Evolutionary conservation across 2,797 vertebrate species (phyloP).

Genomic region (Miichthys miiuy): DNA sequence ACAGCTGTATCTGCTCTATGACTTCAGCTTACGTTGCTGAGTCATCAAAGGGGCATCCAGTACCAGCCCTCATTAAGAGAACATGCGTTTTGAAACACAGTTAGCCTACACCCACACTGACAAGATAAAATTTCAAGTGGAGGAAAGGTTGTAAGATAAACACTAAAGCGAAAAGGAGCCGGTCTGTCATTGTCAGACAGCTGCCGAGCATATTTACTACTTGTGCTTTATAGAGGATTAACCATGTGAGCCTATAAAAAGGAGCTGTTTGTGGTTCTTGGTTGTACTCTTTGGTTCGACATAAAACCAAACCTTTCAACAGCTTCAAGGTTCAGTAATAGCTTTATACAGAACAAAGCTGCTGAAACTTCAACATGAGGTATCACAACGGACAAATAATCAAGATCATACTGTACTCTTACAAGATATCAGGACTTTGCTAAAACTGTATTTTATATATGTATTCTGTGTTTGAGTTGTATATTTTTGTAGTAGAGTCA

Average conservation of each 20-base stretch:
- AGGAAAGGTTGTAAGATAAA: slow-evolving; percentile 40
- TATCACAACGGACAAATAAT: slow-evolving; percentile 5
- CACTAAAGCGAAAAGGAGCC: slow-evolving; percentile 21
- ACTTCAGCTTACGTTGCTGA: slow-evolving; percentile 19
- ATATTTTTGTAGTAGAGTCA: neutral
- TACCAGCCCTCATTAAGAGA: slow-evolving; percentile 17
- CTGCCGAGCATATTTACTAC: slow-evolving; percentile 40
- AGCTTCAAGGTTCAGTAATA: slow-evolving; percentile 17
- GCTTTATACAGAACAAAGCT: slow-evolving; percentile 5
- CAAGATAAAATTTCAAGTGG: slow-evolving; percentile 45
- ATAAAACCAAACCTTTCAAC: slow-evolving; percentile 27
- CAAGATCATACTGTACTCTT: neutral
- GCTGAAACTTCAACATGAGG: neutral
- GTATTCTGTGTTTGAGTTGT: neutral
- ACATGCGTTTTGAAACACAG: slow-evolving; percentile 28
- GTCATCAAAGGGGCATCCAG: slow-evolving; percentile 22
- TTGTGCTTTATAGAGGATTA: slow-evolving; percentile 40
- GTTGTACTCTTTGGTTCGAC: slow-evolving; percentile 15
- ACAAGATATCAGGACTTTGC: neutral
- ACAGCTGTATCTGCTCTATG: slow-evolving; percentile 46
- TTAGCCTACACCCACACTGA: slow-evolving; percentile 42
- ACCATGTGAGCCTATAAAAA: slow-evolving; percentile 39
- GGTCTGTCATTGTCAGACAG: slow-evolving; percentile 37
- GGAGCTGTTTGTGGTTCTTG: slow-evolving; percentile 40
- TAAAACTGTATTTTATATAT: neutral